Percentiles rank a stretch among this genome's conserved stretches.
phyloP scores from a whole-genome alignment of 2,888 invertebrate species.

The Ormia ochracea region DNA sequence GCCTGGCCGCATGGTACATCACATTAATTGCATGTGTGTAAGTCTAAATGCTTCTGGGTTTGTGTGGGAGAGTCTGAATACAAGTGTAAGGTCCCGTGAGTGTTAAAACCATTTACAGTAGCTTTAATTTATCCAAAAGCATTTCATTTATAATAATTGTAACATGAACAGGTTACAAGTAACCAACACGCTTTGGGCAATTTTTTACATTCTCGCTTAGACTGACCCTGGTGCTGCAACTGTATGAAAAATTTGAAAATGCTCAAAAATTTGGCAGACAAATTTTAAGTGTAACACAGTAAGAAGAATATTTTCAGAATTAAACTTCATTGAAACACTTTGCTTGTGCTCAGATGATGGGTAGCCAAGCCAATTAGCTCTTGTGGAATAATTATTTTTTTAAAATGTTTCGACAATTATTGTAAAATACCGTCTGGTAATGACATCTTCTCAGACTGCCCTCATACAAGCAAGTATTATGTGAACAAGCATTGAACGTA shows the following conservation, averaged over 20 bases:
- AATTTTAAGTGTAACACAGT: conserved; percentile 20
- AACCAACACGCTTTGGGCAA: conserved; percentile 43
- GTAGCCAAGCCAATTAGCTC: no score
- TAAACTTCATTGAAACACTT: no score
- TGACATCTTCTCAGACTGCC: background rate
- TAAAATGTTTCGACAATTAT: background rate
- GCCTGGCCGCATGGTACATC: conserved; percentile 26
- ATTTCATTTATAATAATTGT: conserved; percentile 62
- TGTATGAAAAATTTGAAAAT: conserved; percentile 17
- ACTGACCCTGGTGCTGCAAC: conserved; percentile 13
- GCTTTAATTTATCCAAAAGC: conserved; percentile 61
- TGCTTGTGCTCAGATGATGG: no score
- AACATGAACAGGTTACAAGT: conserved; percentile 59
- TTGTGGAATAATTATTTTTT: background rate
- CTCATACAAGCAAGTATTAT: background rate
- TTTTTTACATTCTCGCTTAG: conserved; percentile 25
- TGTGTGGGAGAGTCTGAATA: conserved; percentile 29
- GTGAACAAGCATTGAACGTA: conserved; percentile 23
- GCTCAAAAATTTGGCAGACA: conserved; percentile 22
- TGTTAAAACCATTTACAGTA: conserved; percentile 61
- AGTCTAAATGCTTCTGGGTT: background rate
- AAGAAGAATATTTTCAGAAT: no score
- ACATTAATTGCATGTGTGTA: conserved; percentile 33
- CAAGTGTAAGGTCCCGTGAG: conserved; percentile 52
- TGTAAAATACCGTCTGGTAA: background rate